Conservation (phyloP, 2,113 vertebrate species). For the Cochlearius cochlearius region DNA sequence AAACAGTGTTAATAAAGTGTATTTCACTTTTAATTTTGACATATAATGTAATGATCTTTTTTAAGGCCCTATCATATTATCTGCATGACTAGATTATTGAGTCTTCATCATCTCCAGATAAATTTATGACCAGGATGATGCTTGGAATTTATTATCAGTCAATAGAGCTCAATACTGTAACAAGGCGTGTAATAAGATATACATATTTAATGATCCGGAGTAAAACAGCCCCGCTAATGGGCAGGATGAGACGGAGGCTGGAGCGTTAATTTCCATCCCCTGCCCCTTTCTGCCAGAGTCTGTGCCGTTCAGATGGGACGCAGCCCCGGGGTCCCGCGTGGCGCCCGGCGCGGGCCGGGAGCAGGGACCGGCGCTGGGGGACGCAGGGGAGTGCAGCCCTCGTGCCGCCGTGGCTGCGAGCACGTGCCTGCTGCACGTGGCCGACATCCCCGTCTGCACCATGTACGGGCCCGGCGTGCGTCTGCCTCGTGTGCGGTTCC, state of each 20-base stretch:
- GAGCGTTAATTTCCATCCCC: conserved; percentile 52
- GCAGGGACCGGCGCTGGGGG: neutral
- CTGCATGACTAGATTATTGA: conserved; percentile 89
- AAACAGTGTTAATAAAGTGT: conserved; percentile 81
- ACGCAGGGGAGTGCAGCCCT: neutral
- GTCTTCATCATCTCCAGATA: conserved; percentile 87
- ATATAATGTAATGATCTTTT: conserved; percentile 89
- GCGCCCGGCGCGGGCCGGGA: neutral
- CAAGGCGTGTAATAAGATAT: conserved; percentile 97
- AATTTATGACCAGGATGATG: conserved; percentile 84
- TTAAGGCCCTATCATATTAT: conserved; percentile 87
- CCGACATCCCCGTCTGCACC: fast-evolving
- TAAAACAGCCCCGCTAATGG: conserved; percentile 82
- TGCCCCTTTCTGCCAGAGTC: neutral
- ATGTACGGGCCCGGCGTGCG: fast-evolving
- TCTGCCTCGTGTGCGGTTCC: neutral
- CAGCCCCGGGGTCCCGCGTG: fast-evolving
- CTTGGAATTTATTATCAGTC: conserved; percentile 95
- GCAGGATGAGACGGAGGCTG: conserved; percentile 68
- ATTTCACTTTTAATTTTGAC: conserved; percentile 90
- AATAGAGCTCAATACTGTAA: conserved; percentile 88
- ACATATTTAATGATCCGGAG: conserved; percentile 99
- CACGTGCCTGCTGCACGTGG: neutral
- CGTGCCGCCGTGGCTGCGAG: neutral
- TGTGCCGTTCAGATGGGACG: neutral